Evolutionary conservation across 23 tunicate genomes (phyloP).

Genomic region (Aplidium turbinatum): DNA sequence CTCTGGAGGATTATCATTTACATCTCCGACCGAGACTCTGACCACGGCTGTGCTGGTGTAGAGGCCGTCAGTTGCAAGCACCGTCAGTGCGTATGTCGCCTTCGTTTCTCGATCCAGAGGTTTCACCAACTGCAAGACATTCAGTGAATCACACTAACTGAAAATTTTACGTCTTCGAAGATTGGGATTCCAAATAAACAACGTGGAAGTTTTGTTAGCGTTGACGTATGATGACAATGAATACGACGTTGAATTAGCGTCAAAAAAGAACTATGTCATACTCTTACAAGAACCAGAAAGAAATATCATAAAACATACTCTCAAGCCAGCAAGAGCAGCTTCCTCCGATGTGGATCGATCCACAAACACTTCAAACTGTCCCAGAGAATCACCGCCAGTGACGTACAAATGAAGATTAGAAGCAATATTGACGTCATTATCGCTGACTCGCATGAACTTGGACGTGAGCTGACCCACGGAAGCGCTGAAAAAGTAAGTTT

Average conservation of each 20-base stretch:
- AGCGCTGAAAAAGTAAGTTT: conserved; percentile 22
- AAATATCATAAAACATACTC: conserved; percentile 9
- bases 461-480: conserved; percentile 23
- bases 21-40: conserved; percentile 34
- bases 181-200: no score
- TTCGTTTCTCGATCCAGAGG: conserved; percentile 44
- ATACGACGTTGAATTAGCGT: no score
- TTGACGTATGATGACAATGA: no score
- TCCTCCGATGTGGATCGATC: not conserved
- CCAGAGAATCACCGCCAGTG: conserved; percentile 25
- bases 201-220: no score
- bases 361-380: conserved; percentile 14
- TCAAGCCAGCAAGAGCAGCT: conserved; percentile 9
- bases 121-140: conserved; percentile 21
- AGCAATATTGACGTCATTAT: conserved; percentile 23
- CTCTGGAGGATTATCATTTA: conserved; percentile 59
- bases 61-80: conserved; percentile 44
- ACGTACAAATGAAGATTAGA: conserved; percentile 28
- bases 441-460: conserved; percentile 20
- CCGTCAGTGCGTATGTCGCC: conserved; percentile 29
- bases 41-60: conserved; percentile 17
- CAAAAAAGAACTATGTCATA: no score
- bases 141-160: no score
- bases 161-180: no score
- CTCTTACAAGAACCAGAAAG: no score